Base-by-base conservation (phyloP, 2,797 vertebrate species). In the Numenius phaeopus region DNA sequence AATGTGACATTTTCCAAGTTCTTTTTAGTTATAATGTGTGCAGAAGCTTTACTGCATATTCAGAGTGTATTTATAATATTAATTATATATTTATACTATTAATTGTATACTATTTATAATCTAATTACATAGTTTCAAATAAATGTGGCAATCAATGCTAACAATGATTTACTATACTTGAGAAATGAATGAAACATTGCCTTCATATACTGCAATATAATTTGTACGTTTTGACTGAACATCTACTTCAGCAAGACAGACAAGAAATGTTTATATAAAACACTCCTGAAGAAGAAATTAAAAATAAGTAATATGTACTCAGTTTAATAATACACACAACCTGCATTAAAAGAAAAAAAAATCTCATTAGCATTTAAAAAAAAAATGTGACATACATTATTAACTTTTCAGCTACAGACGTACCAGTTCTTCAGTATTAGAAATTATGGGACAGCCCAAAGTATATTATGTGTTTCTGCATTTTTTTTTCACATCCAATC, bases 131-230 rank as follows among this genome's bases (percentile, higher is more conserved):
- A 39, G 20, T 55, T 91, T 86, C 52, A 86, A 90, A 89, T 39
- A 96, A 94, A 89, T 65, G 30, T 72, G 39, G 29, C 11, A 93
- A 77, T 89, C 52, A 64, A 44, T 65, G 61, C 22, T 69, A 92
- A 64, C 2, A 11, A 67, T 64, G 13, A 52, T 47, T 62, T 80
- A 89, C 27, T 81, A 32, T 75, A 47, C 20, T 71, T 91, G 22
- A 96, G 59, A 91, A 75, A 80, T 62, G 16, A 89, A 84, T 76
- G 79, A 89, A 96, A 52, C 42, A 23, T 40, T 77, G 44, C 34
- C 23, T 89, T 86, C 39, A 95, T 40, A 47, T 29, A 88, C 15
- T 17, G 32, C 18, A 62, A 46, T 26, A 32, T 34, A 34, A 65
- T 75, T 50, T 72, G 8, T 49, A 57, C 23, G 66, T 79, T 96